These are phyloP conservation scores for Pseudomyrmex concolor DNA, from an alignment of 1,140 invertebrate genomes.

Conservation along the genomic window DNA sequence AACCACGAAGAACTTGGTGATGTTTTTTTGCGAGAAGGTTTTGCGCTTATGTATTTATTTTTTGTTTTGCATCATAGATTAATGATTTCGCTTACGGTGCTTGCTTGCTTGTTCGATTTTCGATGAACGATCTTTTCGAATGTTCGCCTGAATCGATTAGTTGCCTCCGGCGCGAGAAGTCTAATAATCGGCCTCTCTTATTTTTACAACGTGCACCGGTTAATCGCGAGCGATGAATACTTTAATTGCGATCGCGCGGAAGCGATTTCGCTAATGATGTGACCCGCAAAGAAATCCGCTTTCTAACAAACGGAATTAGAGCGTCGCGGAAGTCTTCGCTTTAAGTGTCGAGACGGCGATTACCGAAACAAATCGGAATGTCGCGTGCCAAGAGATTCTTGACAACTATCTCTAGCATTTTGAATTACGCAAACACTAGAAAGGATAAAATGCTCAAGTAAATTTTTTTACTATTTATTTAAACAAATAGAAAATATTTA, in stretches of 20 bases:
- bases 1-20: no score
- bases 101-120: slow-evolving; percentile 30
- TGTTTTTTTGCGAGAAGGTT: no score
- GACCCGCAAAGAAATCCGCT: slow-evolving; percentile 4
- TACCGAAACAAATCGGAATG: slow-evolving; percentile 23
- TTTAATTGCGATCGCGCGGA: not conserved
- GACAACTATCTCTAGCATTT: not conserved
- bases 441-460: not conserved
- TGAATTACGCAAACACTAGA: not conserved
- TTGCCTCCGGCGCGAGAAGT: slow-evolving; percentile 19
- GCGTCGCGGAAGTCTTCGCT: not conserved
- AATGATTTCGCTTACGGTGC: slow-evolving; percentile 19
- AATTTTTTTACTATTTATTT: not conserved
- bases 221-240: slow-evolving; percentile 40
- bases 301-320: slow-evolving; percentile 17
- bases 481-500: not conserved
- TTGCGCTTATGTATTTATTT: not conserved
- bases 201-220: slow-evolving; percentile 20
- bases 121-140: not conserved
- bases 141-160: not conserved
- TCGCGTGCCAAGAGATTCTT: not conserved
- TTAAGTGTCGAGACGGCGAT: not conserved
- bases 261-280: slow-evolving; percentile 43
- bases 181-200: slow-evolving; percentile 43
- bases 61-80: not conserved